These are phyloP conservation scores for Mus caroli DNA, from an alignment of 2,797 vertebrate species.

Conservation along the genomic window DNA sequence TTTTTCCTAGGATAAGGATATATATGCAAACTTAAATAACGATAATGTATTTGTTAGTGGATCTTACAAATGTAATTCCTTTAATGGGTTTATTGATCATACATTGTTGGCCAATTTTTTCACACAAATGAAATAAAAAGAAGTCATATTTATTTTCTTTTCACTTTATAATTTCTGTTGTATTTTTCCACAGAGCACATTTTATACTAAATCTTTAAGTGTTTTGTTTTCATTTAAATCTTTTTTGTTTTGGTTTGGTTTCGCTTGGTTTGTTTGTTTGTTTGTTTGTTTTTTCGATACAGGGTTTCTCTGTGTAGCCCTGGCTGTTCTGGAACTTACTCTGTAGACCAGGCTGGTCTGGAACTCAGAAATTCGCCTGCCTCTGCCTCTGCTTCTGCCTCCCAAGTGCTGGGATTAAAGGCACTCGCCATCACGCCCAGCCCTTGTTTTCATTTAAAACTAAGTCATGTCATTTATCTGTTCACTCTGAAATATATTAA, in stretches of 20 bases:
- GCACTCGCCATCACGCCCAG: too few species aligned
- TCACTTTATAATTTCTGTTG: constrained; percentile 46
- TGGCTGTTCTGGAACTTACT: too few species aligned
- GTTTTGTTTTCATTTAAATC: constrained; percentile 30
- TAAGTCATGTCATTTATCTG: constrained; percentile 7
- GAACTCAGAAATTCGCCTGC: too few species aligned
- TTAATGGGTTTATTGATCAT: constrained; percentile 40
- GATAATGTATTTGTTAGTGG: constrained; percentile 14
- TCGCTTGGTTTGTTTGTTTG: too few species aligned
- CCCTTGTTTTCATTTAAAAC: constrained; percentile 24
- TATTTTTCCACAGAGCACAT: neutral
- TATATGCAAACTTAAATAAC: constrained; percentile 17
- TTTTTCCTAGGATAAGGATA: constrained; percentile 6
- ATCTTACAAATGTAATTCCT: constrained; percentile 55
- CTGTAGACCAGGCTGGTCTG: too few species aligned
- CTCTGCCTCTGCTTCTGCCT: too few species aligned
- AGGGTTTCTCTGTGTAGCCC: too few species aligned
- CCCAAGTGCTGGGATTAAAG: too few species aligned
- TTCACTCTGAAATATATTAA: neutral
- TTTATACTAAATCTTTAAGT: neutral
- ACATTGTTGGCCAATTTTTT: neutral
- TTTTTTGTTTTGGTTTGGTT: too few species aligned
- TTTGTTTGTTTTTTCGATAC: too few species aligned
- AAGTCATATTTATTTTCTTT: constrained; percentile 19
- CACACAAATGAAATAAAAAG: constrained; percentile 24